Evolutionary conservation across 2,113 vertebrate genomes (phyloP), one percentile per base, ranked within the genome.

Genomic region (Scophthalmus maximus): DNA sequence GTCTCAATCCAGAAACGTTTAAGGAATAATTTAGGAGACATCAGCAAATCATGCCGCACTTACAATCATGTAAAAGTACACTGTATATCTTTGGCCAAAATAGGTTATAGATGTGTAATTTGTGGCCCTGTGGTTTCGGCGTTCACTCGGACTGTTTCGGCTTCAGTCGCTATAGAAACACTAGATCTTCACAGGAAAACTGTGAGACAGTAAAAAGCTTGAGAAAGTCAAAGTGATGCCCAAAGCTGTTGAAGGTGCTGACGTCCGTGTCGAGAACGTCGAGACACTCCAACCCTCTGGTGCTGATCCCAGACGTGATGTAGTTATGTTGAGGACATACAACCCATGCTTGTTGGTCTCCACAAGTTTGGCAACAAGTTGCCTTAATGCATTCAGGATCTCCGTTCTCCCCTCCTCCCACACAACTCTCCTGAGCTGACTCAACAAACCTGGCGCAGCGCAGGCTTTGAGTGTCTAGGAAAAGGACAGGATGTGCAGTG

Each of bases 51-150:
- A 22, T 52, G 5, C 73, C 26, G 56, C 49, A 51, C 53, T 79
- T 81, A 68, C 78, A 81, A 78, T 78, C 79, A 67, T 73, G 71
- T 85, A 78, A 81, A 82, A 79, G 70, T 56, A 78, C 46, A 74
- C 75, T 83, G 79, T 75, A 78, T 87, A 79, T 84, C 77, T 87
- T 67, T 55, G 55, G 86, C 83, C 81, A 77, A 62, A 80, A 73
- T 61, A 63, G 68, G 78, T 83, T 64, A 70, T 81, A 76, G 53
- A 88, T 75, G 68, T 87, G 79, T 71, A 85, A 85, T 90, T 89
- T 87, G 84, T 82, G 81, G 86, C 29, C 56, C 42, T 58, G 65
- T 71, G 64, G 71, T 80, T 79, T 77, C 49, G 34, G 50, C 5
- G 44, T 65, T 77, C 0, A 1, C 68, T 78, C 47, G 77, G 52